phyloP scores from a whole-genome alignment of 2,888 invertebrate species.

The Caenorhabditis wallacei region DNA sequence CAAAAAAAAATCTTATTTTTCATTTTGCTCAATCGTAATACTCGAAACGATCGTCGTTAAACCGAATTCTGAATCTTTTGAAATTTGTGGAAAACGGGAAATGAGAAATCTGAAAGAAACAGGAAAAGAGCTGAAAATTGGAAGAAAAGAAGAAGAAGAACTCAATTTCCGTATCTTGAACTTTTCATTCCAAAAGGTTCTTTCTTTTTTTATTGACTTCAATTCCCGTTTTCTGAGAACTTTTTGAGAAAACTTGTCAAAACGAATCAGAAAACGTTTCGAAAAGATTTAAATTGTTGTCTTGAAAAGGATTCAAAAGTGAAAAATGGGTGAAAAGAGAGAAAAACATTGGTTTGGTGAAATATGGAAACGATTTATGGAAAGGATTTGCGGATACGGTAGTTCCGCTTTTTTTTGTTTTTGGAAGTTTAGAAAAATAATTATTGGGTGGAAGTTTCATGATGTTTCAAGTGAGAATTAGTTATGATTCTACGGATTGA shows the following conservation, averaged over 20 bases:
- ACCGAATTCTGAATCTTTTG: conserved; percentile 1
- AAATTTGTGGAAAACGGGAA: not conserved
- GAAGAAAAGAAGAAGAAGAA: conserved; percentile 2
- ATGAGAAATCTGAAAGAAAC: conserved; percentile 9
- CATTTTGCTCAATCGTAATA: conserved; percentile 10
- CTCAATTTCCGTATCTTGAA: conserved; percentile 30
- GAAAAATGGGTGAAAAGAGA: not conserved
- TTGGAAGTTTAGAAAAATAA: no score
- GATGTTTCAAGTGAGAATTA: no score
- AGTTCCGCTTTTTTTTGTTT: not conserved
- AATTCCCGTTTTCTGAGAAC: not conserved
- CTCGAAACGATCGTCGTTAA: conserved; percentile 1
- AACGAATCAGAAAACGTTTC: conserved; percentile 3
- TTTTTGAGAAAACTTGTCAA: conserved; percentile 19
- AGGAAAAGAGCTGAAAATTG: conserved; percentile 1
- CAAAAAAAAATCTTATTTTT: conserved; percentile 3
- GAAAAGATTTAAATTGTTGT: conserved; percentile 1
- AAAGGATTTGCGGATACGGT: not conserved
- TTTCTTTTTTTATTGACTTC: conserved; percentile 1
- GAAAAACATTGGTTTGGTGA: not conserved
- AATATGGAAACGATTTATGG: not conserved
- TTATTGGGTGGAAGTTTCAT: no score
- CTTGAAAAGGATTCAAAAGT: not conserved
- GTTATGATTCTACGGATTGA: no score
- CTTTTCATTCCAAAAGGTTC: conserved; percentile 12